Percentiles rank a stretch among this genome's conserved stretches.
phyloP scores from a whole-genome alignment of 2,113 vertebrate genomes.

The Syrrhaptes paradoxus region DNA sequence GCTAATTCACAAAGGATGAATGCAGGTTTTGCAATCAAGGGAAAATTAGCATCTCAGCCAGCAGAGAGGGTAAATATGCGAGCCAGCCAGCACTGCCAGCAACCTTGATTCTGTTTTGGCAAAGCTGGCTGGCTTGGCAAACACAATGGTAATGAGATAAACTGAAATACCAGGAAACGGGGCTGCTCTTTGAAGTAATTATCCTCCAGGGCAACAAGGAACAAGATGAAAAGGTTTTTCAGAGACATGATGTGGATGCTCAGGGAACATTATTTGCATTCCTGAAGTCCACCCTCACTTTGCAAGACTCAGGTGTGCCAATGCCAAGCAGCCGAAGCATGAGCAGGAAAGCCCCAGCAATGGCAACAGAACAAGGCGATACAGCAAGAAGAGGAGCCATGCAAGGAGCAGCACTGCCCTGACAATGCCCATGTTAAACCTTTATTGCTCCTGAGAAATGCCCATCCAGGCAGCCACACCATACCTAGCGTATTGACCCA shows the following conservation, averaged over 20 bases:
- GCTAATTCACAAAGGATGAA: slow-evolving; percentile 71
- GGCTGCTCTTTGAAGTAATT: slow-evolving; percentile 75
- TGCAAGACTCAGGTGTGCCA: neutral
- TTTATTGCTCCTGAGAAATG: neutral
- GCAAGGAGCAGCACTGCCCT: neutral
- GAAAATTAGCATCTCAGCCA: slow-evolving; percentile 65
- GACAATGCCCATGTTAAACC: neutral
- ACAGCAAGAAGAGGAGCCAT: neutral
- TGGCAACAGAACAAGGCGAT: neutral
- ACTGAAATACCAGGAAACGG: slow-evolving; percentile 65
- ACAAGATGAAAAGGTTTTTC: slow-evolving; percentile 65
- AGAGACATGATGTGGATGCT: slow-evolving; percentile 36
- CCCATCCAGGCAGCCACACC: fast-evolving
- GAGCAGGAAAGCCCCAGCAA: neutral
- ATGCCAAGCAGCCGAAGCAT: neutral
- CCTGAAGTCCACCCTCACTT: neutral
- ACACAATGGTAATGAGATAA: slow-evolving; percentile 63
- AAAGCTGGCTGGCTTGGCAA: slow-evolving; percentile 67
- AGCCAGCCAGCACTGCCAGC: slow-evolving; percentile 67
- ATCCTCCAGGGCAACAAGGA: slow-evolving; percentile 69
- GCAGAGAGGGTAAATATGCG: slow-evolving; percentile 14
- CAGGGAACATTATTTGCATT: slow-evolving; percentile 54
- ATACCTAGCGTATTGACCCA: fast-evolving
- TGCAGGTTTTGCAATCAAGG: slow-evolving; percentile 73
- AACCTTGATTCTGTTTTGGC: slow-evolving; percentile 73